Conservation (phyloP, 2,888 invertebrate genomes). For the Dryadula phaetusa region DNA sequence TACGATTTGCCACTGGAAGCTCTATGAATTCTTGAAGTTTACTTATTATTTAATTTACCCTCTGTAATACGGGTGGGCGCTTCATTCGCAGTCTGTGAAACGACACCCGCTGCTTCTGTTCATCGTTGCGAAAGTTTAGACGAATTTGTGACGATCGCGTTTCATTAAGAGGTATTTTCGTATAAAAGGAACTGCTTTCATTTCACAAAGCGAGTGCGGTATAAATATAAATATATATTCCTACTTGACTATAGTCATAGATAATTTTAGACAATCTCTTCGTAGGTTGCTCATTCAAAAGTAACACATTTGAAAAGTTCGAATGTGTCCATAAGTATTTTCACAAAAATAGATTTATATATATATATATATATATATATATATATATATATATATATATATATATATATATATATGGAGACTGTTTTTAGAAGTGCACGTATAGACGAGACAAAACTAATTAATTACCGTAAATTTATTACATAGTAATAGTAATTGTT, state of each 20-base stretch:
- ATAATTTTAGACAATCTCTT: conserved; percentile 74
- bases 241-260: conserved; percentile 56
- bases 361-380: no score
- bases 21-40: conserved; percentile 65
- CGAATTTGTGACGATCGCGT: conserved; percentile 77
- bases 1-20: conserved; percentile 53
- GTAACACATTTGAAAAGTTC: conserved; percentile 51
- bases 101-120: conserved; percentile 64
- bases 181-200: conserved; percentile 72
- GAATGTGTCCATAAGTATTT: conserved; percentile 45
- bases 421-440: conserved; percentile 30
- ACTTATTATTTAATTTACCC: conserved; percentile 80
- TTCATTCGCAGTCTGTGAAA: conserved; percentile 64
- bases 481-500: conserved; percentile 3
- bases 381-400: no score
- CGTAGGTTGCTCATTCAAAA: conserved; percentile 76
- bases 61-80: conserved; percentile 49
- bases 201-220: conserved; percentile 67
- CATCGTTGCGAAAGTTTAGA: conserved; percentile 79
- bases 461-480: background rate
- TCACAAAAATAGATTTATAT: no score
- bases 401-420: no score
- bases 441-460: background rate
- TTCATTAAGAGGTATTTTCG: conserved; percentile 78
- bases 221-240: no score